Evolutionary conservation across 1,140 invertebrate genomes (phyloP).

Genomic region (Saccostrea glomerata): DNA sequence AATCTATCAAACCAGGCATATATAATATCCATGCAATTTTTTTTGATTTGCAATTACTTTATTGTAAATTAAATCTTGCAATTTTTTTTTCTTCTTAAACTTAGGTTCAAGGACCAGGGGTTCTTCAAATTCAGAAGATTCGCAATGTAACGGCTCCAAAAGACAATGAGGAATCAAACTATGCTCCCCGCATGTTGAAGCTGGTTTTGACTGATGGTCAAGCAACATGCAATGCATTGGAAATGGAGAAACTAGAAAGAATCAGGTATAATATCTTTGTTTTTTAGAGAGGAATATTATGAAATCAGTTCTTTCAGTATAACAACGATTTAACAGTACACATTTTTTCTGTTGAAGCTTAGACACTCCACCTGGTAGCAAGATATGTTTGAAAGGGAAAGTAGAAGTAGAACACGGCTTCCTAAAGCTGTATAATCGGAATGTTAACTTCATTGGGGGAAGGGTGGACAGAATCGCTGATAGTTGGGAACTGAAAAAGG

Average conservation of each 20-base stretch:
- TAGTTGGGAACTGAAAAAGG: constrained; percentile 92
- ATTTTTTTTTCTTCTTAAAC: not conserved
- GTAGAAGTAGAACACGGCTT: constrained; percentile 84
- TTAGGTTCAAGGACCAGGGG: constrained; percentile 85
- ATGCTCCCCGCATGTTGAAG: constrained; percentile 90
- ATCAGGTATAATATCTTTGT: constrained; percentile 82
- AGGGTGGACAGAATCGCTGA: constrained; percentile 90
- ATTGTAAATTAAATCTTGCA: no score
- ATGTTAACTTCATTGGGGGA: constrained; percentile 88
- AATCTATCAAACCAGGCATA: no score
- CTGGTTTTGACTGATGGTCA: constrained; percentile 91
- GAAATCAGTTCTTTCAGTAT: not conserved
- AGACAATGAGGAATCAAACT: constrained; percentile 90
- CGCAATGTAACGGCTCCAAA: constrained; percentile 94
- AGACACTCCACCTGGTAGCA: constrained; percentile 89
- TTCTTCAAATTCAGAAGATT: constrained; percentile 92
- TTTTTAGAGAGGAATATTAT: not conserved
- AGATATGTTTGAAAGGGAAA: constrained; percentile 82
- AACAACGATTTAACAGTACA: not conserved
- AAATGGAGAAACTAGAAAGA: constrained; percentile 81
- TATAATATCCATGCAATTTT: no score
- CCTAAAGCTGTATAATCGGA: constrained; percentile 84
- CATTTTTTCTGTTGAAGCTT: constrained; percentile 76
- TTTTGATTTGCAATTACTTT: no score
- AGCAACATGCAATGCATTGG: constrained; percentile 87